Evolutionary conservation across 2,113 vertebrate genomes (phyloP), one percentile per base, ranked within the genome.

Genomic region (Melierax canorus): DNA sequence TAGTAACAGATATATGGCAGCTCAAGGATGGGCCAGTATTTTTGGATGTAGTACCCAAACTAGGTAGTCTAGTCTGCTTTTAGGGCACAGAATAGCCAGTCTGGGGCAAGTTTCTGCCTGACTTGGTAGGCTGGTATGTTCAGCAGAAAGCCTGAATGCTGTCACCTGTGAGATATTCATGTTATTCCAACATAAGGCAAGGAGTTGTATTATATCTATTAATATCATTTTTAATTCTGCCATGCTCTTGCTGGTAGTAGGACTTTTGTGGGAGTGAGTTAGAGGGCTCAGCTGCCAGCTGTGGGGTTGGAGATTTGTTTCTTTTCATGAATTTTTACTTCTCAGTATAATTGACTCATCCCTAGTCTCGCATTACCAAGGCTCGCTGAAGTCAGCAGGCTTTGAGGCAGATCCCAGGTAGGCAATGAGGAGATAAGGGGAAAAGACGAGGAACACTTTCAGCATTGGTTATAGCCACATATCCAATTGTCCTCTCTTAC

Each of bases 151-250:
- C 32, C 46, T 59, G 36, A 46, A 51, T 7, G 0, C 39, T 34
- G 12, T 24, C 41, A 12, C 7, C 8, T 1, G 0, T 16, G 27
- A 43, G 39, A 6, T 5, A 48, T 10, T 50, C 7, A 0, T 32
- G 32, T 73, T 58, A 30, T 7, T 43, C 41, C 39, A 43, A 51
- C 41, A 7, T 5, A 27, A 30, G 21, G 11, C 41, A 73, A 67
- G 46, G 9, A 18, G 46, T 21, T 51, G 45, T 39, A 21, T 43
- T 38, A 17, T 43, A 11, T 18, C 32, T 60, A 23, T 27, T 60
- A 72, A 21, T 32, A 34, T 46, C 2, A 2, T 56, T 53, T 71
- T 51, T 12, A 29, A 18, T 43, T 59, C 34, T 46, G 11, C 36
- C 12, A 5, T 9, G 38, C 36, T 30, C 21, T 32, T 43, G 11